phyloP scores from a whole-genome alignment of 2,888 invertebrate species.

The Patella caerulea region DNA sequence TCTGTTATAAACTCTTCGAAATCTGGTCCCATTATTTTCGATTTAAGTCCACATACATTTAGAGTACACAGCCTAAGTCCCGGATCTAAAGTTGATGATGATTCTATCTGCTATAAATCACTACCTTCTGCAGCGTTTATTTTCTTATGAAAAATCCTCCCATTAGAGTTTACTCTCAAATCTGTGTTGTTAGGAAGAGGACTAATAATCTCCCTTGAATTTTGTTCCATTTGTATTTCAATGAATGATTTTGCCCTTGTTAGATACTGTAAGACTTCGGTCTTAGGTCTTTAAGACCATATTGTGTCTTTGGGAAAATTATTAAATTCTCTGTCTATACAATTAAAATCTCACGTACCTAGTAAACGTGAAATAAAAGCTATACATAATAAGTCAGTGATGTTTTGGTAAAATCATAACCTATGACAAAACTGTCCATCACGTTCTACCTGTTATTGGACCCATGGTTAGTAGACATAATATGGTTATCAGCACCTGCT shows the following conservation, averaged over 20 bases:
- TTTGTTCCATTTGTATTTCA: not conserved
- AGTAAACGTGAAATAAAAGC: too few relatives aligned
- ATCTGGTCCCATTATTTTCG: not conserved
- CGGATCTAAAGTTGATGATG: not conserved
- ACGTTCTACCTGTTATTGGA: too few relatives aligned
- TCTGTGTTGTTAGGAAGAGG: not conserved
- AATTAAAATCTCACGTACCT: too few relatives aligned
- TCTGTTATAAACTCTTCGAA: conserved; percentile 1
- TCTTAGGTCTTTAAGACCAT: too few relatives aligned
- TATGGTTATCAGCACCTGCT: too few relatives aligned
- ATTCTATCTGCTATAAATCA: conserved; percentile 2
- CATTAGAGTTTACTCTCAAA: not conserved
- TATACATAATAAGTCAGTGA: too few relatives aligned
- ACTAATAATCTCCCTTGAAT: not conserved
- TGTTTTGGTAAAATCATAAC: too few relatives aligned
- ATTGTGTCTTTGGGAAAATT: too few relatives aligned
- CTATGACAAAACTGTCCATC: too few relatives aligned
- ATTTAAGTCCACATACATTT: not conserved
- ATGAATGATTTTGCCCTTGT: not conserved
- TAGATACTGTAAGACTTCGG: too few relatives aligned
- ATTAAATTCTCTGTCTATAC: too few relatives aligned
- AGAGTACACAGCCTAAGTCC: not conserved
- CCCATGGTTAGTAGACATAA: too few relatives aligned
- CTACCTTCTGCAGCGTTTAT: not conserved
- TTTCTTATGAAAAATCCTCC: not conserved